Evolutionary conservation across 35 echinoderm and acorn worm genomes (phyloP).

Genomic region (Apostichopus japonicus): DNA sequence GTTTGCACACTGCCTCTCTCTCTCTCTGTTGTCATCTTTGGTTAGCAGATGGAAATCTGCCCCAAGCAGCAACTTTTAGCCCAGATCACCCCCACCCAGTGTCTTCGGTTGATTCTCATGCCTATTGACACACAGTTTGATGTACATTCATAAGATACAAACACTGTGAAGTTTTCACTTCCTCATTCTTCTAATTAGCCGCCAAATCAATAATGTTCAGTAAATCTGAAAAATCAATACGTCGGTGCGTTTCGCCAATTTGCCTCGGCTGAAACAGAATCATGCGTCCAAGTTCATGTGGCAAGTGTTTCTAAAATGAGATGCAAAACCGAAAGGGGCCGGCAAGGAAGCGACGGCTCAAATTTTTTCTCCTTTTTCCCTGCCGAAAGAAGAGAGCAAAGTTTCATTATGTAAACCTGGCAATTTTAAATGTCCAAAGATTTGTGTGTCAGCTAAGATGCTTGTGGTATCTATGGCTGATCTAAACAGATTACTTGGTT

Average conservation of each 20-base stretch:
- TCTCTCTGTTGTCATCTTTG: background rate
- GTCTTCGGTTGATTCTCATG: slow-evolving; percentile 29
- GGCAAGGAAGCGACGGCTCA: slow-evolving; percentile 48
- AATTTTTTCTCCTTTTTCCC: slow-evolving; percentile 9
- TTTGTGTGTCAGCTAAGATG: slow-evolving; percentile 9
- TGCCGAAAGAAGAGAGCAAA: slow-evolving; percentile 21
- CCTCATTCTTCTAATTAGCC: slow-evolving; percentile 68
- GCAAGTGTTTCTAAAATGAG: slow-evolving; percentile 54
- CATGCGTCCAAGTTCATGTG: slow-evolving; percentile 58
- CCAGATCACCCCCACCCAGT: slow-evolving; percentile 24
- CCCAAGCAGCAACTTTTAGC: slow-evolving; percentile 42
- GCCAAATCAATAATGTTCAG: slow-evolving; percentile 69
- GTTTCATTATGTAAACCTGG: slow-evolving; percentile 56
- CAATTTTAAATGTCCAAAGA: slow-evolving; percentile 57
- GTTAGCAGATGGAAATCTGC: slow-evolving; percentile 21
- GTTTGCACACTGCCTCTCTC: too few species aligned
- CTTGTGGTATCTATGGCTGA: background rate
- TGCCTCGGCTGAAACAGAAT: slow-evolving; percentile 50
- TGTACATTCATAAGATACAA: slow-evolving; percentile 42
- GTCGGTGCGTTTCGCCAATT: slow-evolving; percentile 59
- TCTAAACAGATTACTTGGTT: background rate
- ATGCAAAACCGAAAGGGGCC: slow-evolving; percentile 58
- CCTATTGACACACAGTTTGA: slow-evolving; percentile 55
- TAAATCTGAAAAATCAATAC: slow-evolving; percentile 70
- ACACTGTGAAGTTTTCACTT: slow-evolving; percentile 52